Conservation (phyloP, 1,140 invertebrate genomes). For the Danaus melanippus region DNA sequence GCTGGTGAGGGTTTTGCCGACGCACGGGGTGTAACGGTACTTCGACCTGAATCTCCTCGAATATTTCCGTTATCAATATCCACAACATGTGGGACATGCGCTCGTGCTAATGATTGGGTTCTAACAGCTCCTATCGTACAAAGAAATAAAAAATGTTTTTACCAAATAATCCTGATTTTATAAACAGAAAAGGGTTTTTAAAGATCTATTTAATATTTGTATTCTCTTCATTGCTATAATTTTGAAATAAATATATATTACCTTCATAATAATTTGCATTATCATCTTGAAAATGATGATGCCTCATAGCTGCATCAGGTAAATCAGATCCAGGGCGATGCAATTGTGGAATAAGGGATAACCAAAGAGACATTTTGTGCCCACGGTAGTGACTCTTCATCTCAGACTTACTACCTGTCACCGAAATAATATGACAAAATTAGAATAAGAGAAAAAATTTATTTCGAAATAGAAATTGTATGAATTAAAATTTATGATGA, state of each 20-base stretch:
- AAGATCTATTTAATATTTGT: neutral
- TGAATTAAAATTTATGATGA: too few species aligned
- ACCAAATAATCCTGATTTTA: neutral
- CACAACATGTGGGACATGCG: slow-evolving; percentile 69
- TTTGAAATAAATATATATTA: slow-evolving; percentile 16
- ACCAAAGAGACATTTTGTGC: slow-evolving; percentile 93
- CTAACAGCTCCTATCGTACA: slow-evolving; percentile 76
- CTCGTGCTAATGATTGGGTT: slow-evolving; percentile 77
- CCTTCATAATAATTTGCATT: slow-evolving; percentile 61
- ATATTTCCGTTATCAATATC: slow-evolving; percentile 46
- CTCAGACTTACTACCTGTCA: slow-evolving; percentile 78
- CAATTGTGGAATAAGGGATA: slow-evolving; percentile 90
- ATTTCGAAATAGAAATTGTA: too few species aligned
- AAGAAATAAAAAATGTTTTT: slow-evolving; percentile 9
- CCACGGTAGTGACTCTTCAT: slow-evolving; percentile 90
- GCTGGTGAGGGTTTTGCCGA: slow-evolving; percentile 41
- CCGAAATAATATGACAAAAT: slow-evolving; percentile 20
- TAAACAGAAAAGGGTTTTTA: too few species aligned
- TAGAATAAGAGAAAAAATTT: slow-evolving; percentile 8
- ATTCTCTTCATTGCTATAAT: neutral
- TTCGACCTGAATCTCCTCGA: slow-evolving; percentile 49
- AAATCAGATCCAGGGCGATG: slow-evolving; percentile 81
- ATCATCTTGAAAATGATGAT: slow-evolving; percentile 84
- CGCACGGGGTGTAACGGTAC: slow-evolving; percentile 58
- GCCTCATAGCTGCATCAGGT: slow-evolving; percentile 77